Percentiles rank a stretch among this genome's conserved stretches.
phyloP scores from a whole-genome alignment of 30 jellyfish, hydroid and myxozoan genomes.

The Euphysa ruthae region DNA sequence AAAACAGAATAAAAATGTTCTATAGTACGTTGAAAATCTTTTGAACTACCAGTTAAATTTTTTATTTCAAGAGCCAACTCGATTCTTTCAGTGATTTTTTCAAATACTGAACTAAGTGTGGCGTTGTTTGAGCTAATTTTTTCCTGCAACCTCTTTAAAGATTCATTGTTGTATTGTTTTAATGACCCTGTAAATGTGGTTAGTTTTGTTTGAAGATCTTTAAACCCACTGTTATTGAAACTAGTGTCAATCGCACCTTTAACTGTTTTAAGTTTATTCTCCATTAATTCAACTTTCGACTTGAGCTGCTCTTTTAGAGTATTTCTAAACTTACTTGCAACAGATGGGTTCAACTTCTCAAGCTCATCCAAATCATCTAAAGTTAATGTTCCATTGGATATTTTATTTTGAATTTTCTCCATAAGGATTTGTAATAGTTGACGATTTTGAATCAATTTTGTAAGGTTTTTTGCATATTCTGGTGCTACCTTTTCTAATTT shows the following conservation, averaged over 20 bases:
- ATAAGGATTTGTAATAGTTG: slow-evolving; percentile 10
- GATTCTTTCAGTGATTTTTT: slow-evolving; percentile 54
- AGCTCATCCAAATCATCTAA: slow-evolving; percentile 44
- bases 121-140: slow-evolving; percentile 33
- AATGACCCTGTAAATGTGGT: slow-evolving; percentile 22
- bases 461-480: slow-evolving; percentile 31
- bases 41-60: slow-evolving; percentile 56
- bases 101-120: slow-evolving; percentile 48
- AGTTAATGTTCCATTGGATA: slow-evolving; percentile 38
- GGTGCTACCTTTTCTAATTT: slow-evolving; percentile 44
- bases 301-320: slow-evolving; percentile 73
- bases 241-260: slow-evolving; percentile 49
- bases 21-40: slow-evolving; percentile 36
- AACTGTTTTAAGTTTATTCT: slow-evolving; percentile 46
- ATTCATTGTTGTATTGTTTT: slow-evolving; percentile 35
- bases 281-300: slow-evolving; percentile 65
- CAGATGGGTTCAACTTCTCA: slow-evolving; percentile 48
- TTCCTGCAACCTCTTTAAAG: slow-evolving; percentile 41
- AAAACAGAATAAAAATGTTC: slow-evolving; percentile 42
- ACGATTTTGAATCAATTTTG: slow-evolving; percentile 4
- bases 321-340: slow-evolving; percentile 56
- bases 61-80: slow-evolving; percentile 55
- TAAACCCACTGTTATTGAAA: slow-evolving; percentile 22
- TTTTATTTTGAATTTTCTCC: slow-evolving; percentile 22
- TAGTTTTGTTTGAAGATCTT: slow-evolving; percentile 40